phyloP scores from a whole-genome alignment of 1,140 invertebrate genomes.

The Drosophila lini region DNA sequence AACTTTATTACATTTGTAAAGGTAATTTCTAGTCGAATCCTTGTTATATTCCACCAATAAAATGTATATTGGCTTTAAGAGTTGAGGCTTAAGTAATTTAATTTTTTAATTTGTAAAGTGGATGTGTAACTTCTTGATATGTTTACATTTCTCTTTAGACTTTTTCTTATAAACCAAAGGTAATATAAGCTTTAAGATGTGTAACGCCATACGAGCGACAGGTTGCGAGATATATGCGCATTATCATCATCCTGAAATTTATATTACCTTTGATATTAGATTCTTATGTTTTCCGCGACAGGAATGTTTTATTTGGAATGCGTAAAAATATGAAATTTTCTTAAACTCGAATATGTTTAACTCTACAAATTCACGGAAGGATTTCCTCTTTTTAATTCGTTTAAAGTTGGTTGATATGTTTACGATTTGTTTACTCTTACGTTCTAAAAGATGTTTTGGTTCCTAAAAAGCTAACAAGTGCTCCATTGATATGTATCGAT shows the following conservation, averaged over 20 bases:
- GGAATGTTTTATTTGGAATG: slow-evolving; percentile 6
- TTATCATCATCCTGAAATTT: neutral
- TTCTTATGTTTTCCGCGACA: neutral
- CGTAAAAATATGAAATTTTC: slow-evolving; percentile 1
- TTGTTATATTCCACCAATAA: slow-evolving; percentile 1
- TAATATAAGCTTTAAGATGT: neutral
- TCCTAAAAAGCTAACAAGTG: slow-evolving; percentile 36
- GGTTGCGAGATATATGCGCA: neutral
- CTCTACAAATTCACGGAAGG: slow-evolving; percentile 2
- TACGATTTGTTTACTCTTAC: slow-evolving; percentile 16
- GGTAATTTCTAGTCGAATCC: slow-evolving; percentile 5
- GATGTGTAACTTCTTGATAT: slow-evolving; percentile 14
- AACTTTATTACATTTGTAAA: slow-evolving; percentile 22
- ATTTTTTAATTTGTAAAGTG: neutral
- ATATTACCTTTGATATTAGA: neutral
- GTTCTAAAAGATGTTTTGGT: neutral
- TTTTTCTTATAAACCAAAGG: neutral
- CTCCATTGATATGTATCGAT: slow-evolving; percentile 50
- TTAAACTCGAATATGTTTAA: neutral
- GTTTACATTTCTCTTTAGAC: slow-evolving; percentile 26
- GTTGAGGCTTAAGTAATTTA: neutral
- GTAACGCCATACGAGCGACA: neutral
- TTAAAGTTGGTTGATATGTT: slow-evolving; percentile 32
- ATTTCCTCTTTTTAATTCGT: slow-evolving; percentile 2
- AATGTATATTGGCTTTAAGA: neutral